Evolutionary conservation across 1,140 invertebrate genomes (phyloP), one percentile per base, ranked within the genome.

Genomic region (Metopolophium dirhodum): DNA sequence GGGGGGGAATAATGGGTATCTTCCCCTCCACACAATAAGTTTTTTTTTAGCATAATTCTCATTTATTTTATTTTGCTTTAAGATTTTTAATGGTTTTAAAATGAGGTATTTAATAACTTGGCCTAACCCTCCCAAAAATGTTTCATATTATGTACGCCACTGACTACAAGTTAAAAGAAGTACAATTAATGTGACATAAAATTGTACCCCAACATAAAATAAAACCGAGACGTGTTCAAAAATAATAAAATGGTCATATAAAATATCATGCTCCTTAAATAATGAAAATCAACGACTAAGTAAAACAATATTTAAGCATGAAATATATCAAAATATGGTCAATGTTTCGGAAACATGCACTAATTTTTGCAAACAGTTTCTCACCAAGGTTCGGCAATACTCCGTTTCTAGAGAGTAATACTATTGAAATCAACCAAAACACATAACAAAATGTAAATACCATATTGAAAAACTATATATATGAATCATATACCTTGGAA

Each of bases 361-460:
- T 92, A 85, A 26, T 54, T 92, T 89, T 85, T 51, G 35, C 68
- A 92, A 92, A 92, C 68, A 92, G 91, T 96, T 96, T 96, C 96
- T 97, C 96, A 97, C 96, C 96, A 96, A 96, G 95, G 96, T 96
- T 96, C 96, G 96, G 96, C 95, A 97, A 96, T 95, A 96, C 96
- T 96, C 96, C 96, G 95, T 96, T 96, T 96, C 96, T 97, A 96
- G 96, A 96, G 96, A 97, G 96, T 96, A 96, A 96, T 96, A 97
- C 96, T 97, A 96, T 92, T 92, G 91, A 85, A 91, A 91, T 77
- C 90, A 91, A 91, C 90, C 90, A 91, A 91, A 91, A 92, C 45
- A 92, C 91, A 92, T 47, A 68, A 92, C 91, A 92, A 37, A 82
- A 83, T 85, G 51, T 92, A 92, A 92, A 85, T 83, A 92, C 91